These are phyloP conservation scores for Volucella inflata DNA, from an alignment of 2,888 invertebrate genomes.

Conservation along the genomic window DNA sequence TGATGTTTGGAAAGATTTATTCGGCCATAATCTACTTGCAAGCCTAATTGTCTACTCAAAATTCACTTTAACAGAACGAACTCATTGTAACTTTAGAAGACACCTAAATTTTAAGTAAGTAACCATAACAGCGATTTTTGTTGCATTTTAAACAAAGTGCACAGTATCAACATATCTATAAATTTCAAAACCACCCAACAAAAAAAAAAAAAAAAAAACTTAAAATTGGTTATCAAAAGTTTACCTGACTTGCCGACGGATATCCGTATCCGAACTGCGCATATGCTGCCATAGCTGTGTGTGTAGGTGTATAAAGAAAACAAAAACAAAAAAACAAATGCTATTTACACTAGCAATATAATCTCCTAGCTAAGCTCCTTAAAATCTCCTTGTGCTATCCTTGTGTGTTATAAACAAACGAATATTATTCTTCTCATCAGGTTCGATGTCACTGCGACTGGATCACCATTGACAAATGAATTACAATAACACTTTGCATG, in stretches of 20 bases:
- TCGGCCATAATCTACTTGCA: too few species aligned
- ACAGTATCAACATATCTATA: background rate
- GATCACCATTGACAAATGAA: conserved; percentile 53
- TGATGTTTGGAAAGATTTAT: too few species aligned
- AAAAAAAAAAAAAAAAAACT: background rate
- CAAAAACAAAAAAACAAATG: conserved; percentile 44
- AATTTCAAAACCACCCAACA: background rate
- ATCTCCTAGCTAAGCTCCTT: conserved; percentile 70
- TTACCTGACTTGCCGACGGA: conserved; percentile 96
- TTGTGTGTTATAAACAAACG: conserved; percentile 73
- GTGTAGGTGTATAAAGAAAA: conserved; percentile 47
- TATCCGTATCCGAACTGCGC: conserved; percentile 96
- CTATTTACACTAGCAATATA: conserved; percentile 71
- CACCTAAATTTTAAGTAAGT: too few species aligned
- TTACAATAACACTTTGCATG: conserved; percentile 60
- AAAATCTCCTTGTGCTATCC: conserved; percentile 64
- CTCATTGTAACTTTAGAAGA: too few species aligned
- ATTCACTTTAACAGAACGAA: too few species aligned
- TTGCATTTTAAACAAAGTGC: background rate
- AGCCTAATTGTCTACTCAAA: too few species aligned
- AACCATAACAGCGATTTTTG: too few species aligned
- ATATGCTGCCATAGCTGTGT: conserved; percentile 87
- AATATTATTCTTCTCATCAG: conserved; percentile 65
- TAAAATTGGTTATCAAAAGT: conserved; percentile 78
- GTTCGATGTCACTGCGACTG: conserved; percentile 66